Evolutionary conservation across 2,888 invertebrate genomes (phyloP), one percentile per base, ranked within the genome.

Genomic region (Drosophila kambysellisi): DNA sequence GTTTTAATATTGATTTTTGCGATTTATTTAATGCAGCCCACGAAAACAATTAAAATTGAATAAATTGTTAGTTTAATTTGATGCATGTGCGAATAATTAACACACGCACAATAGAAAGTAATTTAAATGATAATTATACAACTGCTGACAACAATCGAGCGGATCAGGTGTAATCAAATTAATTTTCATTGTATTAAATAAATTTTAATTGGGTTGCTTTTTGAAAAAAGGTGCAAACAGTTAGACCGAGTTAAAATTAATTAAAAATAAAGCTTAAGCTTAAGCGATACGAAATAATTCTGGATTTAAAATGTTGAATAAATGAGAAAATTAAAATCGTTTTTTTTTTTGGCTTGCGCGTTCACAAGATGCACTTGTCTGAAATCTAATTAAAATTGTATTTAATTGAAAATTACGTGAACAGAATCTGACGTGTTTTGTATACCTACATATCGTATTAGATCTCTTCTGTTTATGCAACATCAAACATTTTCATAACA

Each of bases 21-120:
- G 25, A 62, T 43, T 57, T 65, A 71, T 64, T 67, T 32, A 50
- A 58, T 53, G 46, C 62, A n/a, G 48, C 37, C n/a, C 52, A 61
- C 57, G 61, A 57, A 72, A 81, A 77, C 80, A 81, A 83, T 81
- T 81, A 81, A 77, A 74, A 81, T 77, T 62, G 70, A 74, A 83
- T 77, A 77, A 80, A 75, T 77, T 75, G 58, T 35, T n/a, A 32
- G 56, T 57, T 78, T 74, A 66, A 77, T 68, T 69, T 80, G 74
- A 77, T 81, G 74, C 72, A 69, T 68, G 59, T 54, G 77, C 77
- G 70, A 65, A 81, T 81, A 70, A 83, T 83, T 61, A 80, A 81
- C 75, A 57, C 33, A 51, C 70, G 35, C 58, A 57, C 50, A 81
- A 73, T 50, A 32, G 52, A n/a, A 32, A 11, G 25, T 50, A 25